Evolutionary conservation across 2,113 vertebrate genomes (phyloP).

Genomic region (Festucalex cinctus): DNA sequence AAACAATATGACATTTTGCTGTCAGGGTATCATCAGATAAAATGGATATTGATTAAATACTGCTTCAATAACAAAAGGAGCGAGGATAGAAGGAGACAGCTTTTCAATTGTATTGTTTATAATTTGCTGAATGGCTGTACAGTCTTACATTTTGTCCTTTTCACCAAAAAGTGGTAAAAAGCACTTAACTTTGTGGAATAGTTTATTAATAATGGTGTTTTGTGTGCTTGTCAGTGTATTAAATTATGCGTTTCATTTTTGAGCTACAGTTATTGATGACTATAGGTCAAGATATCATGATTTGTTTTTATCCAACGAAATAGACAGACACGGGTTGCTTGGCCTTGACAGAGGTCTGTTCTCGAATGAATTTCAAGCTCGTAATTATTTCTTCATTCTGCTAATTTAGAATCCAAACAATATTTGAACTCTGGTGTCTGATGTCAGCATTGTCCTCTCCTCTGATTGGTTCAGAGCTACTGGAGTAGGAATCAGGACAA

Average conservation of each 20-base stretch:
- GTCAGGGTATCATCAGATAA: slow-evolving; percentile 24
- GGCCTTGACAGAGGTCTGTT: too few relatives aligned
- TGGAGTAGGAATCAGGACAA: too few relatives aligned
- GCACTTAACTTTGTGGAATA: neutral
- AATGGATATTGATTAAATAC: slow-evolving; percentile 18
- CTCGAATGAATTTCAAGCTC: too few relatives aligned
- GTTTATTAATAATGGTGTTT: neutral
- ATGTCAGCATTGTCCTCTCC: too few relatives aligned
- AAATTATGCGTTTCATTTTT: neutral
- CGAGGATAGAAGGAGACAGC: neutral
- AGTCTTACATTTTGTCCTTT: neutral
- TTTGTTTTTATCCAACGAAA: too few relatives aligned
- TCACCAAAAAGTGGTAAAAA: neutral
- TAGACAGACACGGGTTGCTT: too few relatives aligned
- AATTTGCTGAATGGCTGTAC: neutral
- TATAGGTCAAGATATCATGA: too few relatives aligned
- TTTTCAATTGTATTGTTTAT: slow-evolving; percentile 13
- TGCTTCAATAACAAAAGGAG: slow-evolving; percentile 1
- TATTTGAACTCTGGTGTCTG: too few relatives aligned
- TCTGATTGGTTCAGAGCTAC: too few relatives aligned
- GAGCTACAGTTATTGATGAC: too few relatives aligned
- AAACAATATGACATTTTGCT: slow-evolving; percentile 24
- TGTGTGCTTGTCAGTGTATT: neutral
- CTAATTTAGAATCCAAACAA: too few relatives aligned
- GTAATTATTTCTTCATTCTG: too few relatives aligned